Base-by-base conservation (phyloP, 1,140 invertebrate species). In the Oncopodura yosiiana region DNA sequence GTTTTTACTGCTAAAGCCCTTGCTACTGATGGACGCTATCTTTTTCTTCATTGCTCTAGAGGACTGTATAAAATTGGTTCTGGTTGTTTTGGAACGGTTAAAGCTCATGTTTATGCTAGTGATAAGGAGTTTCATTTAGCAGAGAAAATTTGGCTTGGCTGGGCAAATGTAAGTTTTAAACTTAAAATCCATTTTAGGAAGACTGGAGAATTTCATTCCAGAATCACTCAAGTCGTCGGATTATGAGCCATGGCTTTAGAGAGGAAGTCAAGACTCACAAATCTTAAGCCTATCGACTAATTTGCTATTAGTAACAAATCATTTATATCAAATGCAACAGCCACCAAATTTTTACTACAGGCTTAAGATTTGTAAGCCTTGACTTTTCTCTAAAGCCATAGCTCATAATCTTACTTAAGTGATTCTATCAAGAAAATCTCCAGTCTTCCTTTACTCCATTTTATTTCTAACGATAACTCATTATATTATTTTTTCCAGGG, bases 1-100 rank as follows among this genome's bases (percentile, higher is more conserved):
- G 60, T 61, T 9, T 65, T 61, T 44, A 64, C 64, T 45, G 64
- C 75, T 39, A 76, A 75, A 66, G 80, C 82, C 57, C 77, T 90
- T 66, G 83, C 81, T 3, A 88, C 86, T 66, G 91, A 95, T 74
- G 92, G 93, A 21, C 80, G 82, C 59, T 92, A 82, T 70, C 73
- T 97, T 23, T 95, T 91, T 71, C 69, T 95, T 3, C 81, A 83
- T 66, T 83, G 79, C 63, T 78, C 81, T 1, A 82, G 78, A 65
- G 83, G 88, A 8, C 73, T 94, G 41, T 75, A 87, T 29, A 94
- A 95, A 75, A 81, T 97, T 62, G 92, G 92, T 6, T 89, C 89
- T 60, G 92, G 93, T 18, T 94, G 90, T 72, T 83, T 84, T 34
- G 87, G 84, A 60, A 92, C 91, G 11, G 78, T 91, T 56, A 86